Evolutionary conservation across 2,113 vertebrate genomes (phyloP).

Genomic region (Formicarius rufipectus): DNA sequence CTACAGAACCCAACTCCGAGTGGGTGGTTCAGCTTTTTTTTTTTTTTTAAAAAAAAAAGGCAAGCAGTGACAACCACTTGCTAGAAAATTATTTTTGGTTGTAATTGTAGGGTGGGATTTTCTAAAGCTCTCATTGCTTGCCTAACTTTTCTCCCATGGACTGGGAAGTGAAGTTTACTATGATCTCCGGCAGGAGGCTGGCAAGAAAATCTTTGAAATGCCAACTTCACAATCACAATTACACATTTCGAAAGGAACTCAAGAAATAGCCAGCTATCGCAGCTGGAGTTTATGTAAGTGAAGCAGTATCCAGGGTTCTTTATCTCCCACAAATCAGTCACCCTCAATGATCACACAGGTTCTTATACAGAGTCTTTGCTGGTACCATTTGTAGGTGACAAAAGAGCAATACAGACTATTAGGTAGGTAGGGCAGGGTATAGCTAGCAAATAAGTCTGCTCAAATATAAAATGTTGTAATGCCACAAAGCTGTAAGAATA

Average conservation of each 20-base stretch:
- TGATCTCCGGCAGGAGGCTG: not conserved
- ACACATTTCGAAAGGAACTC: not conserved
- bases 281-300: not conserved
- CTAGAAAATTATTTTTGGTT: not conserved
- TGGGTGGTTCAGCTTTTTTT: not conserved
- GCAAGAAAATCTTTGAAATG: not conserved
- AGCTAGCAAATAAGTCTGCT: not conserved
- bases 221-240: not conserved
- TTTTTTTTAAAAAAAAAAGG: not conserved
- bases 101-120: not conserved
- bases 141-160: not conserved
- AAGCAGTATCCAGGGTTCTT: not conserved
- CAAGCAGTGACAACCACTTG: not conserved
- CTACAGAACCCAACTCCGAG: not conserved
- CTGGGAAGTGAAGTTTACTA: not conserved
- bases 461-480: not conserved
- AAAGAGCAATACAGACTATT: not conserved
- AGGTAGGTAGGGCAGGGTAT: not conserved
- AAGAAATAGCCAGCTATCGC: not conserved
- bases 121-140: not conserved
- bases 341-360: not conserved
- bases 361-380: not conserved
- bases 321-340: not conserved
- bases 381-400: not conserved
- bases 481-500: accelerated